Evolutionary conservation across 2,113 vertebrate genomes (phyloP), one percentile per base, ranked within the genome.

Genomic region (Natator depressus): DNA sequence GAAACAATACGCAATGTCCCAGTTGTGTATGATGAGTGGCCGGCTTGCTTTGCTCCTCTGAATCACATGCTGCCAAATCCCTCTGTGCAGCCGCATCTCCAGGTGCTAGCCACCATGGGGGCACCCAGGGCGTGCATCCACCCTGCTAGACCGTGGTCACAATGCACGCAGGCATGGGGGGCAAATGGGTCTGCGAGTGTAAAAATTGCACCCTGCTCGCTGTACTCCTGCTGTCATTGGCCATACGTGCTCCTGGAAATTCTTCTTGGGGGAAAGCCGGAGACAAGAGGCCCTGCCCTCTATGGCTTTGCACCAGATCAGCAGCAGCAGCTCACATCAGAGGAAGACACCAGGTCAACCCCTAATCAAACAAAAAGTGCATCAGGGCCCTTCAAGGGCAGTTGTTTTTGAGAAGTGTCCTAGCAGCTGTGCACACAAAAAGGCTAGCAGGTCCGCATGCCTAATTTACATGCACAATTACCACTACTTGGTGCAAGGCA

Each of bases 401-500:
- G 59, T 12, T 93, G n/a, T 95, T 96, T 88, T 80, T 5, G 27
- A 90, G 83, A 94, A 65, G 79, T 0, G 7, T 51, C 51, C 79
- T 55, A 81, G 91, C 82, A 95, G 93, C 89, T 90, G 80, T 50
- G 78, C 83, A 85, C 1, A 0, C 17, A 6, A 24, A 83, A 80
- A 89, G 49, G 59, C 57, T 80, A 57, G 54, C 55, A 80, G 1
- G 0, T 80, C 89, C 10, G 31, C 57, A 85, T 91, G 86, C 46
- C 83, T 95, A 89, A 84, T 95, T 96, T 94, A 59, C 91, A 85
- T 46, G 89, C 86, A 88, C n/a, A 7, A 91, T 89, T 87, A 95
- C 84, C 2, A 1, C 4, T 1, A 72, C 59, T 65, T 85, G 94
- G 94, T 88, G 65, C 90, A 49, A 72, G 79, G 12, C 85, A 84